These are phyloP conservation scores for Scortum barcoo DNA, from an alignment of 2,113 vertebrate species.

Conservation along the genomic window DNA sequence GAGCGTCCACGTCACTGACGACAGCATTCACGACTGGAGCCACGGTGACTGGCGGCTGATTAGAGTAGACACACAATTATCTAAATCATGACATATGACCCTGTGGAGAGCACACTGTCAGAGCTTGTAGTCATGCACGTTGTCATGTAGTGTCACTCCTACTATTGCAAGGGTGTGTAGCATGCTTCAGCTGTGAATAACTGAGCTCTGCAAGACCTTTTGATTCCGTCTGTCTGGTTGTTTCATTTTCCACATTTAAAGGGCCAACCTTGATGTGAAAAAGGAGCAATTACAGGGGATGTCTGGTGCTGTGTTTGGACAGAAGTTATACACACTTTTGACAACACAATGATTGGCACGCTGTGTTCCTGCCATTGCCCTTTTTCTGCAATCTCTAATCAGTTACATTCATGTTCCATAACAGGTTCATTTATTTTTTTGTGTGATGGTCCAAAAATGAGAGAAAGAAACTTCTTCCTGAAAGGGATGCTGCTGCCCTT, in stretches of 20 bases:
- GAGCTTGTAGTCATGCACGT: slow-evolving; percentile 18
- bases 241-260: slow-evolving; percentile 1
- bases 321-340: slow-evolving; percentile 27
- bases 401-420: slow-evolving; percentile 53
- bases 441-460: slow-evolving; percentile 7
- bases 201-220: slow-evolving; percentile 17
- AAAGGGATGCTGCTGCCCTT: slow-evolving; percentile 14
- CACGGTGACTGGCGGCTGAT: slow-evolving; percentile 31
- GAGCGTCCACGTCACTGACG: slow-evolving; percentile 11
- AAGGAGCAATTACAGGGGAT: neutral
- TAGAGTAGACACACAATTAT: slow-evolving; percentile 44
- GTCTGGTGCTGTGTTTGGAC: slow-evolving; percentile 7
- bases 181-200: slow-evolving; percentile 56
- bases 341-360: slow-evolving; percentile 47
- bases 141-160: slow-evolving; percentile 35
- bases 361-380: slow-evolving; percentile 49
- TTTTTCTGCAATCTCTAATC: slow-evolving; percentile 24
- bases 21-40: slow-evolving; percentile 39
- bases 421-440: slow-evolving; percentile 45
- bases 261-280: neutral
- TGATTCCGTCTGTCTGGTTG: neutral
- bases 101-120: slow-evolving; percentile 27
- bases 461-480: neutral
- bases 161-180: slow-evolving; percentile 35
- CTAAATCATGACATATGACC: slow-evolving; percentile 51